Evolutionary conservation across 2,888 invertebrate species (phyloP), one percentile per base, ranked within the genome.

Genomic region (Trachelus stipa): DNA sequence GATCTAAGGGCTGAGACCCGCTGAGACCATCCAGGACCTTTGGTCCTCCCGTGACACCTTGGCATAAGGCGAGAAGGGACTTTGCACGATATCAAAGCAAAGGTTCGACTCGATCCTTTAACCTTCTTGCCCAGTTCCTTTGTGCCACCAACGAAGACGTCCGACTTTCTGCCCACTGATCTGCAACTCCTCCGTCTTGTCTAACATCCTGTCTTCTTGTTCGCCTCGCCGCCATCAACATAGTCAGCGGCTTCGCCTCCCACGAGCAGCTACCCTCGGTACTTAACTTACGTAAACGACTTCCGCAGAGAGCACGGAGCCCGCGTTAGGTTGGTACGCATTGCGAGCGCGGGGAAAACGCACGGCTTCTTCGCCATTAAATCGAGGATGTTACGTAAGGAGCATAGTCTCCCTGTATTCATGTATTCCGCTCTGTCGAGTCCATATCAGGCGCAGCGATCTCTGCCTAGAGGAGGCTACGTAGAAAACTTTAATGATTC

Each of bases 161-260:
- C 77, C 74, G 78, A 75, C 74, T 76, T 77, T 75, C 81, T 80
- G 82, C 78, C 80, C 84, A 83, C 80, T 83, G 85, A 85, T 85
- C 82, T 81, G 83, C 80, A 80, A 84, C 83, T 85, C 83, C 82
- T 82, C 74, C 76, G 37, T 76, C 75, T 37, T 69, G 76, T n/a
- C 73, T 34, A 34, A 31, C 37, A 69, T 71, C 74, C 74, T 34
- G 75, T 75, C 75, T 71, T 76, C 74, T 76, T 75, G 71, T 75
- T 68, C 79, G 73, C 78, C 69, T 78, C 73, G 34, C 4, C 15
- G 40, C 15, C 40, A 15, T 15, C 40, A 40, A 40, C 40, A 74
- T 33, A 74, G 74, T 40, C 40, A 15, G 40, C 40, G 40, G 40
- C 15, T 40, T 40, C 40, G 40, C 40, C 40, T 40, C 15, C 40